These are phyloP conservation scores for Rissa tridactyla DNA, from an alignment of 2,113 vertebrate species.

Conservation along the genomic window DNA sequence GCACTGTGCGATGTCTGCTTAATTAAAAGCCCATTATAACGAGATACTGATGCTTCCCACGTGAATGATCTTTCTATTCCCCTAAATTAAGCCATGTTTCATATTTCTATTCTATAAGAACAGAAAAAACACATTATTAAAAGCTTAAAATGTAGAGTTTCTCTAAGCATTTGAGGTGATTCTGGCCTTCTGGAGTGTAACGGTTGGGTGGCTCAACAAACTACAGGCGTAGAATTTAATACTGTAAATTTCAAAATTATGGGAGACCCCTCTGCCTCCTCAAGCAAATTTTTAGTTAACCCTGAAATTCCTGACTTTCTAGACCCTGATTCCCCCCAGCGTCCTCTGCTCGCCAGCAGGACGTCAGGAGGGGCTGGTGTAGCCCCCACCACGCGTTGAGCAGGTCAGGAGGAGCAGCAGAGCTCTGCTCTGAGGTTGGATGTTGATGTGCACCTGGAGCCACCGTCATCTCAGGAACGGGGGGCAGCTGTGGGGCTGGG, in stretches of 20 bases:
- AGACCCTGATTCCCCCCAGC: not conserved
- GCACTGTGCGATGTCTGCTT: not conserved
- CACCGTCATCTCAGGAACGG: fast-evolving
- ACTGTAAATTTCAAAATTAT: not conserved
- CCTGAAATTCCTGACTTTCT: not conserved
- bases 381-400: fast-evolving
- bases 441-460: fast-evolving
- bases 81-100: slow-evolving; percentile 16
- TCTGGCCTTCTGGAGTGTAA: not conserved
- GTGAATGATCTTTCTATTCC: slow-evolving; percentile 16
- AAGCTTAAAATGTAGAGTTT: not conserved
- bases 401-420: fast-evolving
- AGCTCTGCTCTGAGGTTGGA: fast-evolving
- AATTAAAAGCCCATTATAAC: slow-evolving; percentile 54
- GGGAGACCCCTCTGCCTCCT: not conserved
- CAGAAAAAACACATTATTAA: not conserved
- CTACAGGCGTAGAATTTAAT: not conserved
- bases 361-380: not conserved
- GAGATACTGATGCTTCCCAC: slow-evolving; percentile 33
- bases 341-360: not conserved
- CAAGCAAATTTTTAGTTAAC: not conserved
- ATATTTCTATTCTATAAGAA: not conserved
- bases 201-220: not conserved
- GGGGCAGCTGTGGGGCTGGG: not conserved
- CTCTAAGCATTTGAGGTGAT: not conserved